Evolutionary conservation across 2,888 invertebrate species (phyloP), one percentile per base, ranked within the genome.

Genomic region (Nudaria mundana): DNA sequence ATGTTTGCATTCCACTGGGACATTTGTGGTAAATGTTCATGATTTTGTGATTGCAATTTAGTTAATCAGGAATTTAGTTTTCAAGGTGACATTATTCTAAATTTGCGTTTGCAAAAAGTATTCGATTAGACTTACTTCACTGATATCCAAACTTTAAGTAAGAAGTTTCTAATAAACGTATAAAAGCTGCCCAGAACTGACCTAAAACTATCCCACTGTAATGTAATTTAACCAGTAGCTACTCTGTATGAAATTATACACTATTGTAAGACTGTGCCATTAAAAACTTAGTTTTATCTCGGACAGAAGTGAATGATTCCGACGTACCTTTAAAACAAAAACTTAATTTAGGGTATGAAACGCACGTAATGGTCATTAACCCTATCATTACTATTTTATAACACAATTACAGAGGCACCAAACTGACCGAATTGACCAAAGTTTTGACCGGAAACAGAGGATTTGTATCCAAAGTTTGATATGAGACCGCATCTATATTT

Each of bases 341-440:
- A 52, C 23, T 13, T 29, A 54, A 54, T 54, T 54, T 43, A 48
- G 38, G 30, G 28, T 39, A 35, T n/a, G n/a, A n/a, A n/a, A n/a
- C n/a, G n/a, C 40, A 31, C 37, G 37, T 52, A 54, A 54, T 54
- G 40, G 40, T 45, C 39, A 54, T 54, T 52, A 39, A 48, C 54
- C 52, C 5, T 29, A 16, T 25, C 8, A 10, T 15, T 29, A 32
- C 32, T 37, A 41, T 32, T 37, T 22, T 33, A 25, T 16, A 37
- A 42, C 33, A 24, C 37, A 28, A 41, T 29, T 37, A 37, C 10
- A 37, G 14, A 29, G 28, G 16, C 18, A 40, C 32, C 36, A 20
- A 30, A 31, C 22, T 30, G 12, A 31, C 30, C 30, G 16, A 26
- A 37, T 33, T 10, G 32, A 37, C 24, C 32, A 22, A 32, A 41